A percentile compares a stretch with the other conserved stretches of the same genome.
phyloP scores from a whole-genome alignment of 2,113 vertebrate species.

The Carassius carassius region DNA sequence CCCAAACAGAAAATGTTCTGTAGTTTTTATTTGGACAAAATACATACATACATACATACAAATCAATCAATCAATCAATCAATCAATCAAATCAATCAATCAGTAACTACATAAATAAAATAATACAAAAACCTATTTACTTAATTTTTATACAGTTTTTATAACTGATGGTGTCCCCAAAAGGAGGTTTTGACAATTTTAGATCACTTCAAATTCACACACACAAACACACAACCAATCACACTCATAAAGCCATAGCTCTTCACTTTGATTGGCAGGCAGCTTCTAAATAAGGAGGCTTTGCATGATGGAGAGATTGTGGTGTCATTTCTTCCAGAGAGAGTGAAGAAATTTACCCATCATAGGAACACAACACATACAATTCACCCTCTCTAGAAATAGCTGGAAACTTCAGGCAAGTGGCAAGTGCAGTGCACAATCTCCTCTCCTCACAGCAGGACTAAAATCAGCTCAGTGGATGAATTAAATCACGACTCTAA shows the following conservation, averaged over 20 bases:
- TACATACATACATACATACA: too few species aligned
- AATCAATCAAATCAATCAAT: too few species aligned
- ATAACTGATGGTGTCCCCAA: background rate
- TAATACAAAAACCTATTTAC: too few species aligned
- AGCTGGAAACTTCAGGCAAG: conserved; percentile 35
- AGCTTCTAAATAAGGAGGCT: conserved; percentile 16
- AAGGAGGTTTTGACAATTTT: background rate
- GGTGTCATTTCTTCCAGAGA: conserved; percentile 21
- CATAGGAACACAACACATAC: conserved; percentile 28
- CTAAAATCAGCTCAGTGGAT: conserved; percentile 23
- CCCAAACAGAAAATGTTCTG: too few species aligned
- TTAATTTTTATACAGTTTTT: too few species aligned
- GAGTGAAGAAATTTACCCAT: conserved; percentile 37
- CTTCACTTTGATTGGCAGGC: conserved; percentile 26
- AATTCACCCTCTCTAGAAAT: conserved; percentile 28
- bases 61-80: too few species aligned
- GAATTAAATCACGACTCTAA: conserved; percentile 1
- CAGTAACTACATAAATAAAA: too few species aligned
- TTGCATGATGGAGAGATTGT: conserved; percentile 5
- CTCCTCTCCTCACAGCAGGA: conserved; percentile 10
- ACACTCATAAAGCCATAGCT: background rate
- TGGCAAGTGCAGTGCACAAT: background rate
- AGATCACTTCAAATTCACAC: background rate
- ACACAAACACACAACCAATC: background rate
- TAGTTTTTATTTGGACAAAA: too few species aligned